Evolutionary conservation across 2,888 invertebrate genomes (phyloP), one percentile per base, ranked within the genome.

Genomic region (Aricia artaxerxes): DNA sequence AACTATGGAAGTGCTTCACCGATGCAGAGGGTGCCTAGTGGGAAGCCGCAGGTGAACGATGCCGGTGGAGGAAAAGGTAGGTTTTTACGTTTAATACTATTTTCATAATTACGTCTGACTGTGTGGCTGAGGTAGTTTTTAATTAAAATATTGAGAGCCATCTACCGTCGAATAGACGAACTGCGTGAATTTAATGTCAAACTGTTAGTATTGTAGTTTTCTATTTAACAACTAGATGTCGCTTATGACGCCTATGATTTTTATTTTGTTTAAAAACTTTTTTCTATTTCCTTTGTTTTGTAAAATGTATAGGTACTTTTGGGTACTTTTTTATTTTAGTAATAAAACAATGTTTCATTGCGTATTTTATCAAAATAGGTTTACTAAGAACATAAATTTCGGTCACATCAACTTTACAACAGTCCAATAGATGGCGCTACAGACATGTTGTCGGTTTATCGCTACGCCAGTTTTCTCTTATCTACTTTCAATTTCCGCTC

Each of bases 41-140:
- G 93, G 84, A 94, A 94, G 87, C 93, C 93, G 83, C 94, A 94
- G 85, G 94, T 93, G 87, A 93, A 94, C 81, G 94, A 94, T 85
- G 93, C 94, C 85, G 94, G 94, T 83, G 94, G 94, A 92, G 94
- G 93, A 90, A 95, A 95, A 95, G 95, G 95, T 95, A 86, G 85
- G 94, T 85, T 87, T 87, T 80, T 82, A 83, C 84, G 44, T 84
- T 81, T 83, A 73, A 78, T 9, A 61, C 49, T 9, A 49, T 49
- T 49, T 49, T 2, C 49, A 2, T 49, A 11, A 11, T 11, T 49
- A 24, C 24, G 35, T 35, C 35, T 2, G 2, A 35, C 24, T 24
- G 35, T 35, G 49, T 49, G 2, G 49, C 9, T 49, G 49, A 49
- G 9, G 49, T 11, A 49, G 49, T 49, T 49, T 49, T 49, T 77